Conservation (phyloP, 2,113 vertebrate species). For the Numida meleagris region DNA sequence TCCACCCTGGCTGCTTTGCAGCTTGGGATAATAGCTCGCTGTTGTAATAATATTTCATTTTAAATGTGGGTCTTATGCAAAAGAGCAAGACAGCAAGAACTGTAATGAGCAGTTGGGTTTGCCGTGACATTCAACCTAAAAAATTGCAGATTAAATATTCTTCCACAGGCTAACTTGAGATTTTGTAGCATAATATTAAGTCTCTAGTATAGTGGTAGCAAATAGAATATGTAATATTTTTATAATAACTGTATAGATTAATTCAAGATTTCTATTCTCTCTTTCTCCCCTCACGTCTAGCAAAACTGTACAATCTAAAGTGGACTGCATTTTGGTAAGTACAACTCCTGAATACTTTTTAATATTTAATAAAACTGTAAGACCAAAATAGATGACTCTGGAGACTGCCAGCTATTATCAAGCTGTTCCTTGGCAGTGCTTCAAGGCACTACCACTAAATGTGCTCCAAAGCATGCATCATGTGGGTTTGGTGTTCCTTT, state of each 20-base stretch:
- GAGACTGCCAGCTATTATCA: slow-evolving; percentile 5
- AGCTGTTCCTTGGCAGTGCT: neutral
- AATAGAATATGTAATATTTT: neutral
- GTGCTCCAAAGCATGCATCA: neutral
- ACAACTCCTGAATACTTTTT: slow-evolving; percentile 52
- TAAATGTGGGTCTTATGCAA: neutral
- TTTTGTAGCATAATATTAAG: neutral
- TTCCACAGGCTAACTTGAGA: neutral
- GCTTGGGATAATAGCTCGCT: neutral
- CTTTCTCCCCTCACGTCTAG: slow-evolving; percentile 80
- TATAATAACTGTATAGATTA: slow-evolving; percentile 53
- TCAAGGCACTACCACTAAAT: neutral
- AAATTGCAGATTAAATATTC: neutral
- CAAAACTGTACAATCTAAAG: slow-evolving; percentile 99
- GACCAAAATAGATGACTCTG: slow-evolving; percentile 13
- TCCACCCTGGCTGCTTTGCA: neutral
- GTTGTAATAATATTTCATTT: neutral
- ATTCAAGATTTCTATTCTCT: slow-evolving; percentile 62
- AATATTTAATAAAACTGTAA: slow-evolving; percentile 32
- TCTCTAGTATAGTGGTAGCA: neutral
- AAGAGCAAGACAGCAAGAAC: neutral
- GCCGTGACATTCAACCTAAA: neutral
- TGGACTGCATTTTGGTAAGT: slow-evolving; percentile 99
- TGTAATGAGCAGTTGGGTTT: neutral
- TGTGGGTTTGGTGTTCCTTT: neutral